Percentiles rank a stretch among this genome's conserved stretches.
Evolutionary conservation across 2,797 vertebrate genomes (phyloP).

Genomic region (Coranthus polyacanthus): DNA sequence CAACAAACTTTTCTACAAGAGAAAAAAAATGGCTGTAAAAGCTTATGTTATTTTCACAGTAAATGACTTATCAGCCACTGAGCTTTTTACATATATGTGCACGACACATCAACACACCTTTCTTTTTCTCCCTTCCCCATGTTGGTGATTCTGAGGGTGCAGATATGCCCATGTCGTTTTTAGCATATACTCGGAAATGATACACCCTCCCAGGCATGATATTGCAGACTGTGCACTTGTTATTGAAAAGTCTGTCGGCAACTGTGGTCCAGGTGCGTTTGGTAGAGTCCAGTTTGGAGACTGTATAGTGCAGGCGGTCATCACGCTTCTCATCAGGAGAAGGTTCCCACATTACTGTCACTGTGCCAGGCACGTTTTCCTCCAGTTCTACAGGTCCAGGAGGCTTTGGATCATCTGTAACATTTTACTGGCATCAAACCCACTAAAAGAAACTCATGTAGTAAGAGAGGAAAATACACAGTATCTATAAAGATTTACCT

Average conservation of each 20-base stretch:
- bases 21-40: neutral
- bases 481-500: slow-evolving; percentile 78
- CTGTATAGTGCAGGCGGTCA: slow-evolving; percentile 83
- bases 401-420: slow-evolving; percentile 86
- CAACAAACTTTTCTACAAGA: slow-evolving; percentile 78
- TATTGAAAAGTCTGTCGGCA: slow-evolving; percentile 88
- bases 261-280: slow-evolving; percentile 83
- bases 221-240: slow-evolving; percentile 87
- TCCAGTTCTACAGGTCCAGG: slow-evolving; percentile 87
- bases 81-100: neutral
- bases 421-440: slow-evolving; percentile 3
- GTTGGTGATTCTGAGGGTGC: slow-evolving; percentile 87
- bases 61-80: neutral
- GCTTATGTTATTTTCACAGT: neutral
- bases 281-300: slow-evolving; percentile 85
- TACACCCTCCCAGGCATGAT: slow-evolving; percentile 88
- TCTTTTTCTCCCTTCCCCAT: slow-evolving; percentile 84
- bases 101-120: slow-evolving; percentile 73
- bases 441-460: neutral
- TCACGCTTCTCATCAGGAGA: slow-evolving; percentile 88
- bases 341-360: slow-evolving; percentile 89
- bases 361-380: slow-evolving; percentile 87
- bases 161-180: slow-evolving; percentile 88
- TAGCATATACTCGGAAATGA: slow-evolving; percentile 90
- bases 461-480: neutral